Evolutionary conservation across 2,888 invertebrate species (phyloP).

Genomic region (Ormyrus thymus): DNA sequence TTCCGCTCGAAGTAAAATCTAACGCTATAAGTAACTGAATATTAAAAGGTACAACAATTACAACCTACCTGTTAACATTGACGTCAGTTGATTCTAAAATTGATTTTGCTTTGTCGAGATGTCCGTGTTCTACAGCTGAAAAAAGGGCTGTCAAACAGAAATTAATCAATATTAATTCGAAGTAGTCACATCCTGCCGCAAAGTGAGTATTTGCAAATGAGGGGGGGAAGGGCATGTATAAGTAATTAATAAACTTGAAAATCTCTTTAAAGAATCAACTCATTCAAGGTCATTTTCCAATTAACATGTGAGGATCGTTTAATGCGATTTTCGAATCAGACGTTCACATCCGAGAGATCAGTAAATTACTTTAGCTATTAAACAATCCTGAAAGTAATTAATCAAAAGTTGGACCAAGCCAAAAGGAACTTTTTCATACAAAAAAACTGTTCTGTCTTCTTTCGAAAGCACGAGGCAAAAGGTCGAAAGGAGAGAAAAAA

Average conservation of each 20-base stretch:
- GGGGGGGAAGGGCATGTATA: too few species aligned
- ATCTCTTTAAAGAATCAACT: too few species aligned
- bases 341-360: slow-evolving; percentile 9
- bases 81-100: slow-evolving; percentile 94
- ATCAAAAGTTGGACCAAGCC: too few species aligned
- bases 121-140: slow-evolving; percentile 96
- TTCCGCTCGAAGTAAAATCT: too few species aligned
- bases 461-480: background rate
- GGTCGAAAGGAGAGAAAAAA: background rate
- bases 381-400: too few species aligned
- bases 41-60: background rate
- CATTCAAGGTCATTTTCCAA: background rate
- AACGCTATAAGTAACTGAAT: background rate
- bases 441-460: slow-evolving; percentile 4
- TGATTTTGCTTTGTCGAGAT: slow-evolving; percentile 92
- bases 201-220: too few species aligned
- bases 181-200: too few species aligned
- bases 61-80: slow-evolving; percentile 91
- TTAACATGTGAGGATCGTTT: slow-evolving; percentile 11
- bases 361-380: slow-evolving; percentile 11
- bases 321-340: slow-evolving; percentile 14
- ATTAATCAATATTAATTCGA: too few species aligned
- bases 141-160: slow-evolving; percentile 85
- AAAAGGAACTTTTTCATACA: background rate
- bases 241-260: too few species aligned